phyloP scores from a whole-genome alignment of 2,888 invertebrate species.

The Drosophila paucipuncta region DNA sequence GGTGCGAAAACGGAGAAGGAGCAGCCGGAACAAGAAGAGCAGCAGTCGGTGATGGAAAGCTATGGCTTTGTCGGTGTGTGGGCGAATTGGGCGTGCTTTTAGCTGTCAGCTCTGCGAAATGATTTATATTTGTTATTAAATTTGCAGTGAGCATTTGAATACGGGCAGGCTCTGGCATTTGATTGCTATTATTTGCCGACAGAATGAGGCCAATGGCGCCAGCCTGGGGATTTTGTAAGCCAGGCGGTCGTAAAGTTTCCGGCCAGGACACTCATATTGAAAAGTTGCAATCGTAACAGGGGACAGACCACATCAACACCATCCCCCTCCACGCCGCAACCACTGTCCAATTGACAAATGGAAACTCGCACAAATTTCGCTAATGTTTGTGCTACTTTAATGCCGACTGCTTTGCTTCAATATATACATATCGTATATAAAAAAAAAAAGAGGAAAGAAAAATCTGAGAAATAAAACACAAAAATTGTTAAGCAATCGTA shows the following conservation, averaged over 20 bases:
- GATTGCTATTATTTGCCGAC: conserved; percentile 76
- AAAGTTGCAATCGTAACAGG: conserved; percentile 34
- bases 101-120: conserved; percentile 74
- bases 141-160: conserved; percentile 77
- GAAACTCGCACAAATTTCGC: conserved; percentile 45
- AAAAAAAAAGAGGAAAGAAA: background rate
- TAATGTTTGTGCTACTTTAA: conserved; percentile 39
- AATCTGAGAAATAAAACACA: background rate
- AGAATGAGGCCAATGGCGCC: conserved; percentile 66
- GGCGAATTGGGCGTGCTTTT: conserved; percentile 49
- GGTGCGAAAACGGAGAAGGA: conserved; percentile 40
- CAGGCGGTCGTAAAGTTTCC: conserved; percentile 47
- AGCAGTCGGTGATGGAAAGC: background rate
- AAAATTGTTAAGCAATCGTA: background rate
- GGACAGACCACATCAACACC: background rate
- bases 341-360: conserved; percentile 54
- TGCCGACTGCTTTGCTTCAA: conserved; percentile 3
- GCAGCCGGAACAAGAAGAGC: background rate
- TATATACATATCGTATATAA: too few relatives aligned
- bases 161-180: conserved; percentile 48
- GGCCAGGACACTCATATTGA: conserved; percentile 37
- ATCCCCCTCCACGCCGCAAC: background rate
- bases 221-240: conserved; percentile 34
- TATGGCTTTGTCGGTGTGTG: background rate
- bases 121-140: conserved; percentile 80